Conservation (phyloP, 37 sponge, comb jelly and placozoan species). For the Eunapius fragilis region DNA sequence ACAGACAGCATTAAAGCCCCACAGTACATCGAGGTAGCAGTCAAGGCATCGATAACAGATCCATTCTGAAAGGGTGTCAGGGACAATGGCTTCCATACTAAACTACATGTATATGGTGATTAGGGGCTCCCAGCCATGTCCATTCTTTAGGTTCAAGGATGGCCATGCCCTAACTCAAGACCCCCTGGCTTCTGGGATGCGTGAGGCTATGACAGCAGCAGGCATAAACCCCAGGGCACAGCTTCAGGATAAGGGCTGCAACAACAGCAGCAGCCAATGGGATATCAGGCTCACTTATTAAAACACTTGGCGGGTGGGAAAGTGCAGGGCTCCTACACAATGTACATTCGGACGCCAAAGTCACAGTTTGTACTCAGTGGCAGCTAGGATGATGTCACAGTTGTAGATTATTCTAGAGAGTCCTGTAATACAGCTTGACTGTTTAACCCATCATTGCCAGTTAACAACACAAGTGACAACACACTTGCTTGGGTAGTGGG, state of each 20-base stretch:
- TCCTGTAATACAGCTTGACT: too few species aligned
- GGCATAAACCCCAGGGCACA: background rate
- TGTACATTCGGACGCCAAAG: background rate
- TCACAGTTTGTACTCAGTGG: background rate
- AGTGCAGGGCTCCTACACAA: background rate
- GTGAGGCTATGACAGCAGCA: constrained; percentile 8
- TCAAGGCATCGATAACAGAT: constrained; percentile 39
- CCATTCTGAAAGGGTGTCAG: background rate
- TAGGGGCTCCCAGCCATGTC: constrained; percentile 15
- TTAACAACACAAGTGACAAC: too few species aligned
- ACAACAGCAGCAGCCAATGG: background rate
- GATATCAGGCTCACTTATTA: background rate
- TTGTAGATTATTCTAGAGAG: too few species aligned
- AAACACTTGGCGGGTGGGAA: constrained; percentile 13
- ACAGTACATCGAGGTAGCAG: background rate
- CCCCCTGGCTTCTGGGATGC: background rate
- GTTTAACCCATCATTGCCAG: too few species aligned
- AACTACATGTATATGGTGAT: constrained; percentile 5
- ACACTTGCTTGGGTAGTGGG: too few species aligned
- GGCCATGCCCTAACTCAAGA: constrained; percentile 12
- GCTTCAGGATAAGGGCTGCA: background rate
- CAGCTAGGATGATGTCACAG: too few species aligned
- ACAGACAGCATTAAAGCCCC: background rate
- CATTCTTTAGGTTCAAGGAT: constrained; percentile 28
- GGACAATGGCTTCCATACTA: constrained; percentile 13